Evolutionary conservation across 1,140 invertebrate species (phyloP).

Genomic region (Choristoneura fumiferana): DNA sequence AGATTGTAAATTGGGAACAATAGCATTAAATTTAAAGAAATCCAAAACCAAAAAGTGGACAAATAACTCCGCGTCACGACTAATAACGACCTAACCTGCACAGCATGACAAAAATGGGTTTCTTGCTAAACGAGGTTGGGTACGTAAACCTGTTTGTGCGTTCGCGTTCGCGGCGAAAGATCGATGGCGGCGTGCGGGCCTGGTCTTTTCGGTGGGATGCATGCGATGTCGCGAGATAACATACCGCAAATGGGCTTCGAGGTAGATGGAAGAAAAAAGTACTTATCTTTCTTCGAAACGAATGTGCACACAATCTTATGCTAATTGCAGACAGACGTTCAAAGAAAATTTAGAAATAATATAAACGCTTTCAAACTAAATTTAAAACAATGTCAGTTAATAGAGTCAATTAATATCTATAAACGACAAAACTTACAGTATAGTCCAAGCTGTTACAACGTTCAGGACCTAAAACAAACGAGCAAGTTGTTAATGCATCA

Average conservation of each 20-base stretch:
- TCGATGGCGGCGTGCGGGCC: slow-evolving; percentile 3
- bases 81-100: slow-evolving; percentile 12
- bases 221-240: too few species aligned
- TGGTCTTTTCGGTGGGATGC: neutral
- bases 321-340: too few species aligned
- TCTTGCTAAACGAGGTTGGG: slow-evolving; percentile 2
- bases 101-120: slow-evolving; percentile 10
- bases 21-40: neutral
- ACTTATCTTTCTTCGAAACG: too few species aligned
- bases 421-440: slow-evolving; percentile 35
- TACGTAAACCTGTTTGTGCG: slow-evolving; percentile 6
- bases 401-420: too few species aligned
- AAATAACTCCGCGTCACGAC: neutral
- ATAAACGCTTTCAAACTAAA: too few species aligned
- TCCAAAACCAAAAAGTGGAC: neutral
- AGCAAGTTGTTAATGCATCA: slow-evolving; percentile 9
- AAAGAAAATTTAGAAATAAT: too few species aligned
- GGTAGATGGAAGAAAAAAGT: too few species aligned
- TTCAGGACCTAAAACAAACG: slow-evolving; percentile 47
- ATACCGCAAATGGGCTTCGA: too few species aligned
- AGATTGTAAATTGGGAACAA: slow-evolving; percentile 2
- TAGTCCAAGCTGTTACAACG: slow-evolving; percentile 27
- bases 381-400: too few species aligned
- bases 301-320: too few species aligned
- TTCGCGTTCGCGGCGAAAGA: slow-evolving; percentile 8